Evolutionary conservation across 2,113 vertebrate species (phyloP), one percentile per base, ranked within the genome.

Genomic region (Cervus canadensis): DNA sequence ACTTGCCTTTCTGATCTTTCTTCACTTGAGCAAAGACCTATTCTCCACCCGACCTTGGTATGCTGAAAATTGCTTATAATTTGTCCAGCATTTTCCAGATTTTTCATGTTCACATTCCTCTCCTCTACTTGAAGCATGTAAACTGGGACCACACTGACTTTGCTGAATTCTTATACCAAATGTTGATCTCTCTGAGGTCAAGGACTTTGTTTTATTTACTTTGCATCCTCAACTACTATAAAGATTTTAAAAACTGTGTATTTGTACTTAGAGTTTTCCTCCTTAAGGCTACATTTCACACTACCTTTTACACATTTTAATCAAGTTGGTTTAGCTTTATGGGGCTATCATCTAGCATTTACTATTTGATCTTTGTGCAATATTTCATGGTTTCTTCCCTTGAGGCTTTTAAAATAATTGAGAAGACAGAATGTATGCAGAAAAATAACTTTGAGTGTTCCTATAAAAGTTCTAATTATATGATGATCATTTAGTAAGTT

Each of bases 281-380:
- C 85, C 7, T 43, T 82, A 84, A 15, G 25, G 8, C 26, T 62
- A 81, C 21, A 85, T 43, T 62, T 50, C 82, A 89, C 54, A 17
- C 36, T 16, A 83, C 7, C 67, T 64, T 86, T 94, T 45, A 52
- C 36, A 43, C 23, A 64, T 85, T 95, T 92, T 57, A 30, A 50
- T 92, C 52, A 7, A 76, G 57, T 92, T 40, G 4, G 6, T 14
- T 96, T 90, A n/a, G 15, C 40, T 59, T 3, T 14, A 30, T 50
- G 59, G 28, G 28, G 9, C 9, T 95, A 67, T 60, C 9, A 12
- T 64, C 19, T 78, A 36, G 33, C 56, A 64, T 83, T 76, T 82
- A 56, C 12, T 88, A 50, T 50, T 82, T 52, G 13, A 28, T 74
- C 56, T 95, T 82, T 92, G 60, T 52, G 40, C 40, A n/a, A 3